phyloP scores from a whole-genome alignment of 2,888 invertebrate species.

The Caenorhabditis macrosperma region DNA sequence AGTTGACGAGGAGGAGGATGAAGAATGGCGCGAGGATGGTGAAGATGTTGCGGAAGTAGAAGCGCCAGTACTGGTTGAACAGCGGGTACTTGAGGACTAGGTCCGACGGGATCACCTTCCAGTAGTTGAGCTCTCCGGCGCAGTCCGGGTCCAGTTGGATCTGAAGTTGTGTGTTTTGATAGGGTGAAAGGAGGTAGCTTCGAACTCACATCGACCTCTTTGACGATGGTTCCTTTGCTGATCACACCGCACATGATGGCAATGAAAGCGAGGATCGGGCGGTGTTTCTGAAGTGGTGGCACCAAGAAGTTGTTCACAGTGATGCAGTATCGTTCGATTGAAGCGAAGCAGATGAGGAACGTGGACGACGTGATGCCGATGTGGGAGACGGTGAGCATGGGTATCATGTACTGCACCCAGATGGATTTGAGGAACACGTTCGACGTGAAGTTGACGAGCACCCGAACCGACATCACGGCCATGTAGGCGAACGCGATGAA shows the following conservation, averaged over 20 bases:
- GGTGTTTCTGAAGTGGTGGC: conserved; percentile 52
- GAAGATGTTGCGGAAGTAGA: conserved; percentile 69
- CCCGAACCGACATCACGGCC: conserved; percentile 64
- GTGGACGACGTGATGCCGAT: conserved; percentile 69
- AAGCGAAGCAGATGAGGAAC: conserved; percentile 73
- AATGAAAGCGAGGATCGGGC: conserved; percentile 64
- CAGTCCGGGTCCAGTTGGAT: conserved; percentile 54
- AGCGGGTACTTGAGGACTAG: conserved; percentile 40
- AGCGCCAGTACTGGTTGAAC: conserved; percentile 63
- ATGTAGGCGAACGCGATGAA: conserved; percentile 69
- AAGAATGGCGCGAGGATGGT: conserved; percentile 71
- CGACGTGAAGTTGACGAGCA: conserved; percentile 62
- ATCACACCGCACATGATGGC: conserved; percentile 75
- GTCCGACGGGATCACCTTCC: conserved; percentile 45
- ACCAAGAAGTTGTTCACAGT: conserved; percentile 63
- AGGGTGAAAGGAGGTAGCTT: neutral
- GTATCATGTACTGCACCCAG: conserved; percentile 69
- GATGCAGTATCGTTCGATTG: conserved; percentile 70
- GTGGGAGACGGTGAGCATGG: conserved; percentile 68
- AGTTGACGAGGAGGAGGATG: conserved; percentile 66
- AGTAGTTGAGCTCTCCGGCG: conserved; percentile 61
- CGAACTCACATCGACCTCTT: conserved; percentile 71
- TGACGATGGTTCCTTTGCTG: conserved; percentile 72
- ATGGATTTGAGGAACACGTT: conserved; percentile 60
- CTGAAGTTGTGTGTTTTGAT: conserved; percentile 26